Conservation (phyloP, 2,113 vertebrate genomes). For the Forbesichthys agassizii region DNA sequence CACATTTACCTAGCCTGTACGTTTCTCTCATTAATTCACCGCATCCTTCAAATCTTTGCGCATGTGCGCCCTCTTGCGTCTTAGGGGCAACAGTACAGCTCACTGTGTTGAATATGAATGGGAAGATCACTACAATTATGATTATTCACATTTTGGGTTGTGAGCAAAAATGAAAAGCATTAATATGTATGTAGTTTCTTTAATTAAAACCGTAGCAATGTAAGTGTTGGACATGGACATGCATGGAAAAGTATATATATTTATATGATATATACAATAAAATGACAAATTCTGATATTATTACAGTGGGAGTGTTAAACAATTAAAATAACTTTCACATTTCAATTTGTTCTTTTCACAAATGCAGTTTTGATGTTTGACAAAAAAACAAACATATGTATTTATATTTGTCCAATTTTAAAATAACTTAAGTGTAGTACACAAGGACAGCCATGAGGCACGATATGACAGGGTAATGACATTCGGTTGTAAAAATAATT, state of each 20-base stretch:
- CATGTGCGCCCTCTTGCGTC: slow-evolving; percentile 45
- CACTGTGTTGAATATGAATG: not conserved
- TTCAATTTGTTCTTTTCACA: slow-evolving; percentile 39
- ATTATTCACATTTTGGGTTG: not conserved
- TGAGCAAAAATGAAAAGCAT: slow-evolving; percentile 18
- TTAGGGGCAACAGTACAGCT: not conserved
- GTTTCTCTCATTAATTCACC: slow-evolving; percentile 13
- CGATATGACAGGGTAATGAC: slow-evolving; percentile 17
- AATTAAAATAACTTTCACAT: slow-evolving; percentile 61
- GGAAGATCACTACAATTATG: not conserved
- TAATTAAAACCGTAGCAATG: slow-evolving; percentile 80
- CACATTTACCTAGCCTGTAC: slow-evolving; percentile 44
- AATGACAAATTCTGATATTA: slow-evolving; percentile 65
- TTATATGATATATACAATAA: slow-evolving; percentile 82
- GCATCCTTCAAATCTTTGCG: slow-evolving; percentile 16
- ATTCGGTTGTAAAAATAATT: slow-evolving; percentile 39
- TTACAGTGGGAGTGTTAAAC: slow-evolving; percentile 74
- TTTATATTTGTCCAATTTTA: slow-evolving; percentile 58
- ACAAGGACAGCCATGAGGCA: slow-evolving; percentile 38
- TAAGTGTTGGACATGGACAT: slow-evolving; percentile 82
- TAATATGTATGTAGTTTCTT: slow-evolving; percentile 74
- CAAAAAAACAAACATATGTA: slow-evolving; percentile 25
- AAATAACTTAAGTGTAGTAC: slow-evolving; percentile 66
- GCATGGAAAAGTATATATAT: slow-evolving; percentile 84
- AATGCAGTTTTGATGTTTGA: slow-evolving; percentile 40